A percentile compares a stretch with the other conserved stretches of the same genome.
These are phyloP conservation scores for Myotis lucifugus DNA, from an alignment of 2,113 vertebrate species.

Conservation along the genomic window DNA sequence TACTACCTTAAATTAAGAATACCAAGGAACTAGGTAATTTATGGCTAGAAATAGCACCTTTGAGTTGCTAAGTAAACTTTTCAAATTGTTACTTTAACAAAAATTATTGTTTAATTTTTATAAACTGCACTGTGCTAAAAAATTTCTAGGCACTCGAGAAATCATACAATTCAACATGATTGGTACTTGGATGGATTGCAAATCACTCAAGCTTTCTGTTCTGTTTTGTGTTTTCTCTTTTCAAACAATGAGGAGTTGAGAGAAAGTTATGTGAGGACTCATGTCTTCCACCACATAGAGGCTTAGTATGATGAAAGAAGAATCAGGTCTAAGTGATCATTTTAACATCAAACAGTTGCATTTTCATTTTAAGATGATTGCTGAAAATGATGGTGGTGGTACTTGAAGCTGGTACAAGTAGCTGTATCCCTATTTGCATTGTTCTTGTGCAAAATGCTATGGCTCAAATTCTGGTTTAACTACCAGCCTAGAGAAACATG, in stretches of 20 bases:
- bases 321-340: background rate
- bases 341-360: constrained; percentile 2
- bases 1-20: background rate
- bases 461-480: constrained; percentile 14
- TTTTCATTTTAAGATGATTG: constrained; percentile 21
- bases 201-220: background rate
- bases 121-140: background rate
- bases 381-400: background rate
- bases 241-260: background rate
- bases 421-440: background rate
- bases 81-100: background rate
- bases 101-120: constrained; percentile 7
- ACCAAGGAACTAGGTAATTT: background rate
- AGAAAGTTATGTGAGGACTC: background rate
- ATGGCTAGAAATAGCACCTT: background rate
- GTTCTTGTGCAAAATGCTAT: background rate
- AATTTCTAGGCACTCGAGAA: background rate
- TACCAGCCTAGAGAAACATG: constrained; percentile 4
- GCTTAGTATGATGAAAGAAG: background rate
- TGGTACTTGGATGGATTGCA: background rate
- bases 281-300: background rate
- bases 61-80: background rate
- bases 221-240: constrained; percentile 7
- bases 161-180: background rate
- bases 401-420: background rate